phyloP scores from a whole-genome alignment of 2,888 invertebrate genomes.

The Ramazzottius varieornatus region DNA sequence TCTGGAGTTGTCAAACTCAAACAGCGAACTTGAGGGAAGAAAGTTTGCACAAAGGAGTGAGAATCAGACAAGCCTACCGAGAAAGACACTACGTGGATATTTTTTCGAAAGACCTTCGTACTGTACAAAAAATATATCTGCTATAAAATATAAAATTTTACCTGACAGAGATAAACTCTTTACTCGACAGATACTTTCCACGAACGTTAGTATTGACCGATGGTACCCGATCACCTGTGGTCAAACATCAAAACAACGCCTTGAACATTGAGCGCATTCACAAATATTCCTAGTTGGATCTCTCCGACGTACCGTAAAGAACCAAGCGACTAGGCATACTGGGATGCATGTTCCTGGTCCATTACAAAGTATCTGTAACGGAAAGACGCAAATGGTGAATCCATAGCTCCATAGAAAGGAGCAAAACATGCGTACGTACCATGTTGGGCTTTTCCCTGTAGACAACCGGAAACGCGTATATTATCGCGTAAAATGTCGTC shows the following conservation, averaged over 20 bases:
- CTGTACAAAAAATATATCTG: constrained; percentile 66
- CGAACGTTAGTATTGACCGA: constrained; percentile 49
- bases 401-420: no score
- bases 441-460: constrained; percentile 44
- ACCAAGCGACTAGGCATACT: constrained; percentile 46
- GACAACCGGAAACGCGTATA: constrained; percentile 40
- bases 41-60: background rate
- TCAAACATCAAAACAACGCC: constrained; percentile 5
- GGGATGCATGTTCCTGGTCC: constrained; percentile 93
- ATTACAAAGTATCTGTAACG: constrained; percentile 44
- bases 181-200: constrained; percentile 85
- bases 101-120: constrained; percentile 50
- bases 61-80: constrained; percentile 36
- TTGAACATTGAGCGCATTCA: no score
- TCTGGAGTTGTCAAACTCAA: no score
- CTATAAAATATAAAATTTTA: constrained; percentile 50
- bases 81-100: constrained; percentile 42
- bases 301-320: constrained; percentile 34
- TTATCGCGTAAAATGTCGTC: constrained; percentile 45
- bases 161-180: constrained; percentile 63
- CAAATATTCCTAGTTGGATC: no score
- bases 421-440: no score
- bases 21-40: no score
- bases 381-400: no score
- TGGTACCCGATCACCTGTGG: constrained; percentile 3